These are phyloP conservation scores for Amblyopsis hoosieri DNA, from an alignment of 2,797 vertebrate species.

Conservation along the genomic window DNA sequence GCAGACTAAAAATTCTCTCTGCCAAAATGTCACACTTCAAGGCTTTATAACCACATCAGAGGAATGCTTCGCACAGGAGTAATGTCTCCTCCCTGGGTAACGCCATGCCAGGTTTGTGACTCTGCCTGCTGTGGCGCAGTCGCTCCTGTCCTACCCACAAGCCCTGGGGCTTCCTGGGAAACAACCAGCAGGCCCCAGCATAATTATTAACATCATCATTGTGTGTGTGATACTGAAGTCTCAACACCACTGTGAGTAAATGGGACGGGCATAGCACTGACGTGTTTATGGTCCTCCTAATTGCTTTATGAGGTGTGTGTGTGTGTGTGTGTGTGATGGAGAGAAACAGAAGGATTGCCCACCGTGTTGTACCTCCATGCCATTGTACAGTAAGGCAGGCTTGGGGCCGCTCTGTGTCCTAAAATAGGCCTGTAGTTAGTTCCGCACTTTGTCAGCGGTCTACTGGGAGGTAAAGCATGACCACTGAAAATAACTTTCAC, in stretches of 20 bases:
- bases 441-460: slow-evolving; percentile 26
- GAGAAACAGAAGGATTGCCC: slow-evolving; percentile 8
- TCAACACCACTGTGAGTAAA: slow-evolving; percentile 13
- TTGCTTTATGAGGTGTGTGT: slow-evolving; percentile 27
- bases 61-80: neutral
- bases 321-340: slow-evolving; percentile 12
- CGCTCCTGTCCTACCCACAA: neutral
- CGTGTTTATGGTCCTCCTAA: slow-evolving; percentile 29
- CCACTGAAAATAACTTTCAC: neutral
- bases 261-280: slow-evolving; percentile 14
- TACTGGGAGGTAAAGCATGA: slow-evolving; percentile 17
- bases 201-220: neutral
- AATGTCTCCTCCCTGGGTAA: neutral
- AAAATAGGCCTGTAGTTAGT: slow-evolving; percentile 55
- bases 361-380: slow-evolving; percentile 31
- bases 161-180: neutral
- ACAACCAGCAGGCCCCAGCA: neutral
- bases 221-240: neutral
- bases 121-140: neutral
- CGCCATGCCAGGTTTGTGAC: neutral
- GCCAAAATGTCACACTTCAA: too few species aligned
- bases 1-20: too few species aligned
- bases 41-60: slow-evolving; percentile 2
- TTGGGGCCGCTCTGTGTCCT: slow-evolving; percentile 26
- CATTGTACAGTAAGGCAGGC: slow-evolving; percentile 36